These are phyloP conservation scores for Branchinecta sandiegonensis DNA, from an alignment of 2,888 invertebrate genomes.

Conservation along the genomic window DNA sequence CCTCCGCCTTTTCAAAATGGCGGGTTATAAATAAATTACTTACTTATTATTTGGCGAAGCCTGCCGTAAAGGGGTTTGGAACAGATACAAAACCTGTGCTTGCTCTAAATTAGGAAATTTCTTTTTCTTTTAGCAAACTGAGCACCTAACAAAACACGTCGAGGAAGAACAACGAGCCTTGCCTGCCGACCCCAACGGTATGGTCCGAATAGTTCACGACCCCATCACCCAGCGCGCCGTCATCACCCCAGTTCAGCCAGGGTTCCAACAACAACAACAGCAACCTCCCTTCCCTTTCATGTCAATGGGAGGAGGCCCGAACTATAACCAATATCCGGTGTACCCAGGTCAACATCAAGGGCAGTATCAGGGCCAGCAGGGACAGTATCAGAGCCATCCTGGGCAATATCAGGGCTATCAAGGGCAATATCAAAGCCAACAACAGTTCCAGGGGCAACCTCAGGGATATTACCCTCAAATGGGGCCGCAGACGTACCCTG, in stretches of 20 bases:
- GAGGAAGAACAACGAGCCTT: slow-evolving; percentile 12
- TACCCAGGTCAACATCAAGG: neutral
- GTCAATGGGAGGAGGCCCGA: slow-evolving; percentile 9
- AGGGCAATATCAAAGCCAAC: too few relatives aligned
- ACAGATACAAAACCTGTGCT: too few relatives aligned
- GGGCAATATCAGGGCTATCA: too few relatives aligned
- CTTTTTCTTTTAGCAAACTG: slow-evolving; percentile 17
- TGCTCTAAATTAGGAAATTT: neutral
- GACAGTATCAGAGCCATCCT: too few relatives aligned
- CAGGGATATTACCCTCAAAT: too few relatives aligned
- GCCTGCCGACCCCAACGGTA: slow-evolving; percentile 21
- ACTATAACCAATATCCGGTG: neutral
- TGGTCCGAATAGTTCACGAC: slow-evolving; percentile 24
- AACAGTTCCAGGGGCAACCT: too few relatives aligned
- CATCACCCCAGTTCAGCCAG: slow-evolving; percentile 19
- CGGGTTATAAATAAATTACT: too few relatives aligned
- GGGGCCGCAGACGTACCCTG: too few relatives aligned
- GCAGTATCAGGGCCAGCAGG: neutral
- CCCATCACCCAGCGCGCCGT: slow-evolving; percentile 23
- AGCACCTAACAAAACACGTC: slow-evolving; percentile 15
- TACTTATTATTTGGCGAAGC: too few relatives aligned
- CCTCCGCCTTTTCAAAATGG: too few relatives aligned
- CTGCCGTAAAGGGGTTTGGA: too few relatives aligned
- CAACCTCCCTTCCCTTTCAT: neutral
- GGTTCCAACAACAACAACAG: neutral